Evolutionary conservation across 2,888 invertebrate genomes (phyloP).

Genomic region (Pseudococcus viburni): DNA sequence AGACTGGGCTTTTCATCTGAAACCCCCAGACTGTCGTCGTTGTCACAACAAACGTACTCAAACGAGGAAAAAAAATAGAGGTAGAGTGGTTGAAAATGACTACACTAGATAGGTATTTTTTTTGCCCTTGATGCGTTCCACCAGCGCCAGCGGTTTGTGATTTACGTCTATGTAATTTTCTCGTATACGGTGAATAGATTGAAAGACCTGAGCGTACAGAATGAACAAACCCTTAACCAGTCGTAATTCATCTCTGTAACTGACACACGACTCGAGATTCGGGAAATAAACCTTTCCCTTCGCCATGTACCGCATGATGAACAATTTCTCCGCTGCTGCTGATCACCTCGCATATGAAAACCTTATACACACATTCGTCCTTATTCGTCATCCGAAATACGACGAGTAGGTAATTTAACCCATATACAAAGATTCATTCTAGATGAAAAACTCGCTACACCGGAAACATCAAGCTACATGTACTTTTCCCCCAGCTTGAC

Average conservation of each 20-base stretch:
- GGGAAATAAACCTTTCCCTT: not conserved
- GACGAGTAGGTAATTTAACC: not conserved
- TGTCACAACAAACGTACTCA: conserved; percentile 10
- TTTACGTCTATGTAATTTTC: conserved; percentile 22
- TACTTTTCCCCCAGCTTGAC: not conserved
- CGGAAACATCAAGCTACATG: not conserved
- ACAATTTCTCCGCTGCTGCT: not conserved
- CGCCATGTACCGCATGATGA: not conserved
- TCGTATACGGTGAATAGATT: conserved; percentile 22
- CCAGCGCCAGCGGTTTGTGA: not conserved
- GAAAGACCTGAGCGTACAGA: not conserved
- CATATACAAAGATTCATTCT: not conserved
- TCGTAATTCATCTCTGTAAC: conserved; percentile 41
- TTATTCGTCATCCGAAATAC: not conserved
- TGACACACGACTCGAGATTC: conserved; percentile 1
- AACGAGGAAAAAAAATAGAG: not conserved
- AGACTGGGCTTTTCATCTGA: not conserved
- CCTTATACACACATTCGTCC: not conserved
- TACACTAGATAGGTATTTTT: not conserved
- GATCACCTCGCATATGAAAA: not conserved
- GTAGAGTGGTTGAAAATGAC: not conserved
- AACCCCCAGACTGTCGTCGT: not conserved
- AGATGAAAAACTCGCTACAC: not conserved
- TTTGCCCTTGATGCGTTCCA: conserved; percentile 12
- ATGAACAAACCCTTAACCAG: conserved; percentile 1